Evolutionary conservation across 2,888 invertebrate species (phyloP), one percentile per base, ranked within the genome.

Genomic region (Oxytorus armatus): DNA sequence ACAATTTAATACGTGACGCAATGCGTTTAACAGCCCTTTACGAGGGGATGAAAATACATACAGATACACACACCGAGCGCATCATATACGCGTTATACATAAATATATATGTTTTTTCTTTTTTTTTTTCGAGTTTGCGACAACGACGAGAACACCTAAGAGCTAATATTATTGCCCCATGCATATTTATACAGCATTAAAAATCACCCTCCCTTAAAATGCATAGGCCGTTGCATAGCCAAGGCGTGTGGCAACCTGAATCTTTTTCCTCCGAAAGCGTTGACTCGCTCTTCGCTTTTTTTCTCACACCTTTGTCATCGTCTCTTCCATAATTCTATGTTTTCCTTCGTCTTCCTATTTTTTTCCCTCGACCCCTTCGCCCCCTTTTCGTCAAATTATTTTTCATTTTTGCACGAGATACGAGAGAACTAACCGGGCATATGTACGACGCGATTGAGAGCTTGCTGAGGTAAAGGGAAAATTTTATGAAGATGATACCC

Each of bases 131-230:
- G 84, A 85, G 85, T 63, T 77, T 75, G 68, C 86, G 85, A 86
- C 55, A 75, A 83, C 68, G 63, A 73, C 82, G 82, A 80, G 83
- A 83, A 85, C 86, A 88, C 89, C 88, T 90, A 90, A 90, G 90
- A 90, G 91, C 91, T 91, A 91, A 92, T 92, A 91, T 90, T 90
- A 85, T 85, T 86, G 87, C 85, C 91, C n/a, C 89, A 92, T 92
- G 91, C 91, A 92, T 92, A 92, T 92, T 92, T 91, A 92, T 91
- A 90, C 90, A 86, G 85, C 91, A 91, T 91, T 91, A 91, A 91
- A 91, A 91, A 90, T 90, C 89, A 88, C 87, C 89, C 90, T 87
- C 72, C 82, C 89, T 89, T 88, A 89, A 89, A 89, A 89, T 89
- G 89, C 89, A 89, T 89, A 86, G 89, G 83, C 84, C 85, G 81